phyloP scores from a whole-genome alignment of 2,113 vertebrate genomes.

The Orthonyx spaldingii region DNA sequence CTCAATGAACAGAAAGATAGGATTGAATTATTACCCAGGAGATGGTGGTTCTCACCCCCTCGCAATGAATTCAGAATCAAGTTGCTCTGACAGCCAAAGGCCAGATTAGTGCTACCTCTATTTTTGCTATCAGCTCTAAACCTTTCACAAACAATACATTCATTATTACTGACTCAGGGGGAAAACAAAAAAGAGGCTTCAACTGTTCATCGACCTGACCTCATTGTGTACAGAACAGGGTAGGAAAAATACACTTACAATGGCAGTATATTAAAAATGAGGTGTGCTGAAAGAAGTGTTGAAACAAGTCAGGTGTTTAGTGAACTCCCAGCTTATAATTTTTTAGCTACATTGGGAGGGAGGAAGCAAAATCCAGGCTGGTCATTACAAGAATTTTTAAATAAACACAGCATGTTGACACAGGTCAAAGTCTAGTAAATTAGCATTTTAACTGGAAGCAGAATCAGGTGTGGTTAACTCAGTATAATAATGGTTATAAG shows the following conservation, averaged over 20 bases:
- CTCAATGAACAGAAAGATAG: conserved; percentile 46
- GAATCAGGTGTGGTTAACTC: not conserved
- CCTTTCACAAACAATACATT: conserved; percentile 32
- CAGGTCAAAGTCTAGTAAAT: not conserved
- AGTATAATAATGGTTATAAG: not conserved
- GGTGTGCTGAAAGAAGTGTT: not conserved
- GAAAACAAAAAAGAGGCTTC: not conserved
- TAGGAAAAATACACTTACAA: conserved; percentile 1
- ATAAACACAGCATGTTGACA: not conserved
- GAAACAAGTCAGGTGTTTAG: not conserved
- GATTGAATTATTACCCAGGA: conserved; percentile 49
- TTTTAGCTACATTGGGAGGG: not conserved
- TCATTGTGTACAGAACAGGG: not conserved
- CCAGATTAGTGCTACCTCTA: conserved; percentile 33
- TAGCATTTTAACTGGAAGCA: not conserved
- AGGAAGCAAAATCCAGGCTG: not conserved
- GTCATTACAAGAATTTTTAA: not conserved
- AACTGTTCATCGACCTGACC: conserved; percentile 8
- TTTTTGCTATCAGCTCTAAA: conserved; percentile 37
- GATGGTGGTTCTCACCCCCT: not conserved
- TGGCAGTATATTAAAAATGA: conserved; percentile 12
- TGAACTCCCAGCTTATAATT: not conserved
- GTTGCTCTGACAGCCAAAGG: conserved; percentile 47
- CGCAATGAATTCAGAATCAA: conserved; percentile 34
- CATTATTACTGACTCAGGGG: conserved; percentile 12